These are phyloP conservation scores for Papilio elwesi DNA, from an alignment of 2,888 invertebrate species.

Conservation along the genomic window DNA sequence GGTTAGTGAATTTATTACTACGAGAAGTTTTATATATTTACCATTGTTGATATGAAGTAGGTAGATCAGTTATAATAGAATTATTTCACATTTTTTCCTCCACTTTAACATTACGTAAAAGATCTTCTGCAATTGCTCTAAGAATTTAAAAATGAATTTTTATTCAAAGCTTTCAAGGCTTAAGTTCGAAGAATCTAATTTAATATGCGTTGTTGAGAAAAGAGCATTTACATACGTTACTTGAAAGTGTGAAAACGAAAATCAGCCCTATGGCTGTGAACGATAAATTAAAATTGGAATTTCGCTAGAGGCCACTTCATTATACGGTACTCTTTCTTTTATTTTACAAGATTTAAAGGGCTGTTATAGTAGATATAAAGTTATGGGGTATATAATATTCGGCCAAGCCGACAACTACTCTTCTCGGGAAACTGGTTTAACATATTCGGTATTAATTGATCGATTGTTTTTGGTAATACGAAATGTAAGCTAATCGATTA, in stretches of 20 bases:
- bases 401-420: neutral
- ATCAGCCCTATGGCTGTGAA: constrained; percentile 13
- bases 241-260: constrained; percentile 23
- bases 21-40: neutral
- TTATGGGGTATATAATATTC: neutral
- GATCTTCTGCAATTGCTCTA: constrained; percentile 3
- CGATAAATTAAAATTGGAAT: constrained; percentile 18
- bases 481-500: no score
- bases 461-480: no score
- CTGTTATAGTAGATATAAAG: neutral
- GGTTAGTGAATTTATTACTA: neutral
- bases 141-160: constrained; percentile 14
- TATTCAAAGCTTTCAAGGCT: constrained; percentile 17
- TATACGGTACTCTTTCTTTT: neutral
- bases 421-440: neutral
- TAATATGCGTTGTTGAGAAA: constrained; percentile 23
- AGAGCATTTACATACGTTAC: constrained; percentile 19
- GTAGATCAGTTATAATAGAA: constrained; percentile 1
- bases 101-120: constrained; percentile 15
- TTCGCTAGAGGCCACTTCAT: neutral
- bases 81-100: neutral
- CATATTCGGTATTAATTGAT: no score
- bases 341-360: neutral
- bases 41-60: neutral
- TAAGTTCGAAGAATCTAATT: constrained; percentile 4